phyloP scores from a whole-genome alignment of 2,888 invertebrate genomes.

The Tachystola acroxantha region DNA sequence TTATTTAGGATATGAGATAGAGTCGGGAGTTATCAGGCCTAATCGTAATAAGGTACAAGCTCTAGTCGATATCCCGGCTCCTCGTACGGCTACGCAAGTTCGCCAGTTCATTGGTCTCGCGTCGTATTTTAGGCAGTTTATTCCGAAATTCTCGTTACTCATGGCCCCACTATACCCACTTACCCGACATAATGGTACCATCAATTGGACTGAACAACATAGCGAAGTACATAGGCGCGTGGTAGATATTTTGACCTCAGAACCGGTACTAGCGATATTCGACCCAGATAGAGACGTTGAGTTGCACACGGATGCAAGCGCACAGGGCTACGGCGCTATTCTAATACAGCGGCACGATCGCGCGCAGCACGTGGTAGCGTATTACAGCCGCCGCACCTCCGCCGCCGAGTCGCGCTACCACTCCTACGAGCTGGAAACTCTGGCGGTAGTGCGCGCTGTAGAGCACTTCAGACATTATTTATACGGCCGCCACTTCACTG shows the following conservation, averaged over 20 bases:
- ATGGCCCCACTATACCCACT: constrained; percentile 19
- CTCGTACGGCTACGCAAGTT: constrained; percentile 15
- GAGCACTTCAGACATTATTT: constrained; percentile 15
- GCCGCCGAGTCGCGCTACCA: constrained; percentile 14
- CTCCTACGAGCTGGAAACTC: constrained; percentile 17
- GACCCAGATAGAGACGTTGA: constrained; percentile 12
- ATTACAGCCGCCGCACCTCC: constrained; percentile 12
- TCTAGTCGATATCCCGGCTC: neutral
- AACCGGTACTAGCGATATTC: constrained; percentile 16
- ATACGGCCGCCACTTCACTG: constrained; percentile 5
- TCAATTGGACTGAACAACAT: no score
- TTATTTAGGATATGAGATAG: neutral
- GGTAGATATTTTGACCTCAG: constrained; percentile 13
- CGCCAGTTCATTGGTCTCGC: constrained; percentile 22
- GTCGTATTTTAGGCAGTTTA: constrained; percentile 15
- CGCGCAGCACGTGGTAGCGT: constrained; percentile 10
- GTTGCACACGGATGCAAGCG: constrained; percentile 10
- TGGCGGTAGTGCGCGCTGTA: constrained; percentile 14
- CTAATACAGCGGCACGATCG: constrained; percentile 10
- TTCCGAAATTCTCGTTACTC: constrained; percentile 17
- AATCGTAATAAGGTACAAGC: neutral
- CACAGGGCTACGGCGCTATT: constrained; percentile 16
- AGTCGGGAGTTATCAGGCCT: neutral
- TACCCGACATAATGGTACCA: constrained; percentile 16
- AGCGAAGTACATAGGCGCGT: no score